Base-by-base conservation (phyloP, 2,113 vertebrate genomes). In the Callionymus lyra region DNA sequence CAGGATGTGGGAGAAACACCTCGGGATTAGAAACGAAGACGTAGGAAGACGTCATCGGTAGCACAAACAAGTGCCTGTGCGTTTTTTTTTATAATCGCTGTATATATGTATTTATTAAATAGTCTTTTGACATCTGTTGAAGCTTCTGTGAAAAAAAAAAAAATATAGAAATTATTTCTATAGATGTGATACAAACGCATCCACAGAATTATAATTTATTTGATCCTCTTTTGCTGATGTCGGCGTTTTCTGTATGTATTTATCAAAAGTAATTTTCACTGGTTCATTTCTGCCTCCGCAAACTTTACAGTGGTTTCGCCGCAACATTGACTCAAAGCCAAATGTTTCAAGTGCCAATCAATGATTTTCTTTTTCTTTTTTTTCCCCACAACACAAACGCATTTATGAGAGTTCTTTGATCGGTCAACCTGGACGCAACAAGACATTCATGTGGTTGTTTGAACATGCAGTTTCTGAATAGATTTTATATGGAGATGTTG, bases 31-130 rank as follows among this genome's bases (percentile, higher is more conserved):
- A n/a, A n/a, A n/a, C n/a, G n/a, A 38, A 42, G 34, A 21, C 39
- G 59, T 47, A 34, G 6, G 15, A 41, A 41, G 27, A 44, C 47
- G 16, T 37, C 1, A 16, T 41, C 32, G 11, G 12, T 44, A 33
- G 18, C 38, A 45, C 34, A 46, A 37, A 57, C 41, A 77, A 80
- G 81, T 81, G 74, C 78, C 81, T 83, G 74, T 58, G 48, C 35
- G 56, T 68, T 64, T 68, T 63, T 66, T 63, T 47, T 8, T 55
- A 43, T 10, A 12, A 43, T 40, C 53, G 69, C 70, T 80, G 70
- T 74, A 79, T 46, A 78, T 72, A 72, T 70, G 48, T 71, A 73
- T 72, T 79, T 77, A 83, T 83, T 81, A 79, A 76, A 82, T 56
- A 51, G 56, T 44, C 62, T 68, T 74, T 53, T 53, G 21, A 58